Base-by-base conservation (phyloP, 2,113 vertebrate genomes). In the Ophiodon elongatus region DNA sequence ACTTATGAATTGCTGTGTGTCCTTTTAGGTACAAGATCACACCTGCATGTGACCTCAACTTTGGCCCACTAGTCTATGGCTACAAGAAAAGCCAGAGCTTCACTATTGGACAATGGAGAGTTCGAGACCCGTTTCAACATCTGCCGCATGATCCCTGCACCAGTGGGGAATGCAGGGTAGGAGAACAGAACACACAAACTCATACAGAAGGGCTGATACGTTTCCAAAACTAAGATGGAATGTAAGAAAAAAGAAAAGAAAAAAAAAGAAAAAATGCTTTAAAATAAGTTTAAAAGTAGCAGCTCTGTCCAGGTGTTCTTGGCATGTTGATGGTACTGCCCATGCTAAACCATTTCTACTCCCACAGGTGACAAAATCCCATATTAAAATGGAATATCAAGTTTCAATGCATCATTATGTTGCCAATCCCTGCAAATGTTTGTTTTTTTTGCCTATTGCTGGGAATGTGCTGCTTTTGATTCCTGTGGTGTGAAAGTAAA, bases 101-200 rank as follows among this genome's bases (percentile, higher is more conserved):
- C 64, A 89, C 52, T 1, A 88, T 99, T 23, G 95, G 99, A 99
- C 91, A 95, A 29, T 39, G 96, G 98, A 3, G 1, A 85, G 15
- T 94, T 96, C 0, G 94, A 94, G 29, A 95, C 96, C 25, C 93
- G 82, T n/a, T 99, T 94, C 54, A 7, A 0, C 82, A 96, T 99
- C 79, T 84, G 33, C 66, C 91, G 77, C 82, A 72, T 87, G 76
- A 57, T 85, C 15, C 9, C 54, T 29, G 21, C 35, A 7, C 47
- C 56, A 0, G n/a, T 59, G 17, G 77, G n/a, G 41, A 94, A 76
- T 57, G 94, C 86, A 90, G 89, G 77, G 97, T 98, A 95, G 17
- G 84, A 41, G 4, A 31, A 27, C 35, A 64, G 4, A 43, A 66
- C 64, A 71, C 29, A 59, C 9, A 39, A 6, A 73, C 45, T 68